Base-by-base conservation (phyloP, 2,113 vertebrate genomes). In the Anser brachyrhynchus region DNA sequence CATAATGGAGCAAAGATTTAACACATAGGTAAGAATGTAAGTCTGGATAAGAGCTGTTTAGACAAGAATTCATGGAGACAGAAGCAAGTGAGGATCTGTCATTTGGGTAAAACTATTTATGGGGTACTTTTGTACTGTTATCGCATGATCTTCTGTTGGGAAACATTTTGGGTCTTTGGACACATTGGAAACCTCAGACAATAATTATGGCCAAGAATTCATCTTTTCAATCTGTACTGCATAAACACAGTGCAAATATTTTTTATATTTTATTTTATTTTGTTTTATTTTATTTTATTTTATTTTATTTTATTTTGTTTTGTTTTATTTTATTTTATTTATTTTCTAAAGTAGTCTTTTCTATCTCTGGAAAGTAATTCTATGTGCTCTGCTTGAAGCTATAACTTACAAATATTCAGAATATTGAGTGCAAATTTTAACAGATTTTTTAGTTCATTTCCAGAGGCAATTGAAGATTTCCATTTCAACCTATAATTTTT, bases 41-140 rank as follows among this genome's bases (percentile, higher is more conserved):
- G 16, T 66, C n/a, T 81, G 28, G 28, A 13, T 67, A 67, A 89
- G 3, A 35, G 7, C 18, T 84, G 17, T 1, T 57, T 79, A 21
- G 44, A 54, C 12, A 66, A 25, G 18, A 76, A 49, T 65, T 87
- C 51, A 57, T 29, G 39, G 33, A 82, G 8, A 66, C 5, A 74
- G 59, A 84, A 90, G 19, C 10, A 85, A 77, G 81, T 29, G 37
- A 46, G 8, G 1, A 11, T 2, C 0, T 0, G 3, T 39, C 2
- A 10, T 58, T 39, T 77, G 12, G 19, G 3, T 35, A 87, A 58
- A 79, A 49, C 14, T 90, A 3, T 64, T 92, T 66, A 28, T 10
- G 55, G 33, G 4, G 11, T 75, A 10, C 29, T 85, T 87, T 52
- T 35, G 49, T 9, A 15, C 11, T 43, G 8, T 20, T 58, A 23